A percentile compares a stretch with the other conserved stretches of the same genome.
phyloP scores from a whole-genome alignment of 2,888 invertebrate genomes.

The Pomacea canaliculata region DNA sequence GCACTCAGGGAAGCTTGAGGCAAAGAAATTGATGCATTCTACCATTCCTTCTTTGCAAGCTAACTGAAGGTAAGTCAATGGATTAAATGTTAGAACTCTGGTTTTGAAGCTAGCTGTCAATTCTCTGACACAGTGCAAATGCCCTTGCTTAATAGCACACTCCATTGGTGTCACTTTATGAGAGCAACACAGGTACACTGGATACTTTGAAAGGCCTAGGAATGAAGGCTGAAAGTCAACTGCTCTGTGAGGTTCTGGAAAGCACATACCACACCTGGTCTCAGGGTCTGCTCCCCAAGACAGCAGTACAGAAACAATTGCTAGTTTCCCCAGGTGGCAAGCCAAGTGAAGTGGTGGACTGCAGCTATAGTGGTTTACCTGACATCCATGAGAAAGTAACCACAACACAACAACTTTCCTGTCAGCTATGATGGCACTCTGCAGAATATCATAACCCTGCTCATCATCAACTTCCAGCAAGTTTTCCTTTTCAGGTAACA shows the following conservation, averaged over 20 bases:
- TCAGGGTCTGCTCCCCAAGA: slow-evolving; percentile 81
- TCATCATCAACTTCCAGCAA: slow-evolving; percentile 72
- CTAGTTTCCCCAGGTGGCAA: slow-evolving; percentile 79
- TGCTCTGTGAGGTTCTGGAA: slow-evolving; percentile 78
- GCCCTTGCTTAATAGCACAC: slow-evolving; percentile 64
- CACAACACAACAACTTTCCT: slow-evolving; percentile 76
- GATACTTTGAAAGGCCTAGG: slow-evolving; percentile 59
- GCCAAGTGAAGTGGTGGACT: slow-evolving; percentile 83
- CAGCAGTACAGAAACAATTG: slow-evolving; percentile 78
- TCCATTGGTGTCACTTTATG: slow-evolving; percentile 56
- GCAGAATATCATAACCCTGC: slow-evolving; percentile 80
- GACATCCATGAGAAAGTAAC: slow-evolving; percentile 72
- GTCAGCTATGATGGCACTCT: slow-evolving; percentile 81
- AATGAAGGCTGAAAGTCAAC: slow-evolving; percentile 40
- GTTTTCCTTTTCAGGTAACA: slow-evolving; percentile 48
- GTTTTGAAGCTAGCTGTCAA: neutral
- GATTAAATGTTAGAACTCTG: neutral
- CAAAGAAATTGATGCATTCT: slow-evolving; percentile 59
- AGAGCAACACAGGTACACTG: slow-evolving; percentile 63
- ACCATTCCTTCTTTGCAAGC: slow-evolving; percentile 76
- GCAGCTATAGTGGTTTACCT: slow-evolving; percentile 80
- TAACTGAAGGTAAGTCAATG: slow-evolving; percentile 50
- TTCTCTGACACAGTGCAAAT: slow-evolving; percentile 55
- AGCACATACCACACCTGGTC: slow-evolving; percentile 77
- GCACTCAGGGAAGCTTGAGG: slow-evolving; percentile 52